Base-by-base conservation (phyloP, 2,113 vertebrate species). In the Hucho hucho region DNA sequence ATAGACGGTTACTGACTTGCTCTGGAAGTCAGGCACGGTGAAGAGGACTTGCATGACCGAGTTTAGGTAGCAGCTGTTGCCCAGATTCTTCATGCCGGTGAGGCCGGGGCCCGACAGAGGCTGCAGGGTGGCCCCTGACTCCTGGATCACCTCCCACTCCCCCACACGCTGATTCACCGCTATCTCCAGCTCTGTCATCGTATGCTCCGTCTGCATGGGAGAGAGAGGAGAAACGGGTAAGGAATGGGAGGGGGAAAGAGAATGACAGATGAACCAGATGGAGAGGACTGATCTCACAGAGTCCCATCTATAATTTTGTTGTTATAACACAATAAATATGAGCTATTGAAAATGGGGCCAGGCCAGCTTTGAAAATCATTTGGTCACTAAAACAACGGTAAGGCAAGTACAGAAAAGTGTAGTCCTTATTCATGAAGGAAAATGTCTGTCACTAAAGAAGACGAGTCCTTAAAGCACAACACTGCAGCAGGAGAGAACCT, bases 31-130 rank as follows among this genome's bases (percentile, higher is more conserved):
- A 3, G 97, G 96, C 84, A 99, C 94, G 86, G 96, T 99, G 95
- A 99, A 99, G 88, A 99, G 93, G 92, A 99, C 98, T 95, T 99
- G 98, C 95, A 99, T 96, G 92, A 98, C 97, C 1, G 98, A 98
- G 91, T 99, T 99, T 93, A 99, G 98, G 94, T 99, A 99, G 95
- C 98, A 99, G 91, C 97, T 99, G 93, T 99, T 99, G 70, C 98
- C 98, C 92, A 99, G 88, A 90, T 99, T 99, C 71, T 94, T 95
- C 94, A 99, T 98, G 70, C 98, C 98, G 0, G 98, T 99, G 89
- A 97, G 94, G 29, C 96, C 96, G 0, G 95, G 93, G 64, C 98
- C 98, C n/a, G 91, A 97, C 49, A 99, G 81, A 6, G 98, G 97
- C 83, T 95, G 94, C 47, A 99, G 93, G 6, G 96, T 95, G 75